phyloP scores from a whole-genome alignment of 2,113 vertebrate species.

The Sardina pilchardus region DNA sequence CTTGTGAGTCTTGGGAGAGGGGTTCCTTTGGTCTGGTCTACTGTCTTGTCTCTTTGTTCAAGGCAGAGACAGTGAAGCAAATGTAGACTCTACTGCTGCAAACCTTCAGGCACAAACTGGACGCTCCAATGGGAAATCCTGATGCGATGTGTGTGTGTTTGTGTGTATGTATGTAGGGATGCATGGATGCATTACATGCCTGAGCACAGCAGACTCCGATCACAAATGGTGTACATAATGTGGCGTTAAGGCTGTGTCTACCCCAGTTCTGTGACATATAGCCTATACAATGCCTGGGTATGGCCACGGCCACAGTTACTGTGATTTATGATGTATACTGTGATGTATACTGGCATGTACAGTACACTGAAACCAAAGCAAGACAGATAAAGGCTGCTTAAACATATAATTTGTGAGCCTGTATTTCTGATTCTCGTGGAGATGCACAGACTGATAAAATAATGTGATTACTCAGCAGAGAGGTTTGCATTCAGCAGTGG shows the following conservation, averaged over 20 bases:
- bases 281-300: background rate
- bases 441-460: too few relatives aligned
- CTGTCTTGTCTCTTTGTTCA: background rate
- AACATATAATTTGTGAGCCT: too few relatives aligned
- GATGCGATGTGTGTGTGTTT: background rate
- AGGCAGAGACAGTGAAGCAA: background rate
- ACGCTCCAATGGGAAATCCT: background rate
- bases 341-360: too few relatives aligned
- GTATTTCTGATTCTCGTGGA: too few relatives aligned
- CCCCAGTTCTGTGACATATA: background rate
- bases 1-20: background rate
- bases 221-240: background rate
- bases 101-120: background rate
- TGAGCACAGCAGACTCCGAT: background rate
- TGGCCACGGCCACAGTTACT: background rate
- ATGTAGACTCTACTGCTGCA: background rate
- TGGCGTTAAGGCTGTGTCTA: background rate
- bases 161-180: background rate
- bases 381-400: too few relatives aligned
- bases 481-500: background rate
- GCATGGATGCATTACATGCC: slow-evolving; percentile 5
- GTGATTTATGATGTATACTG: too few relatives aligned
- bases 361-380: too few relatives aligned
- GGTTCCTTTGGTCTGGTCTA: too few relatives aligned
- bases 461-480: background rate